Percentiles rank a stretch among this genome's conserved stretches.
phyloP scores from a whole-genome alignment of 2,113 vertebrate species.

The Oncorhynchus clarkii region DNA sequence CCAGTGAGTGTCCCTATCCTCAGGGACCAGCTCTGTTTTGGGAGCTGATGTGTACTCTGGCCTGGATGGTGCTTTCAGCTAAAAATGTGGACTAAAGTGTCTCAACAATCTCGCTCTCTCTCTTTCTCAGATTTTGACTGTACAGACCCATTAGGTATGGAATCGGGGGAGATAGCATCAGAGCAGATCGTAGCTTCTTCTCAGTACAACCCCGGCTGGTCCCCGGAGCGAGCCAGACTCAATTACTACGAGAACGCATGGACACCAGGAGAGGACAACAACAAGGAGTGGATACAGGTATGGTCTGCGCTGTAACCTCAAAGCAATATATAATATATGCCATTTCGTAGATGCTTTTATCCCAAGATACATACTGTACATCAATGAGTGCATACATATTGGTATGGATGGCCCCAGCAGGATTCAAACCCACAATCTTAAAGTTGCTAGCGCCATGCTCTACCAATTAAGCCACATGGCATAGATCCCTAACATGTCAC shows the following conservation, averaged over 20 bases:
- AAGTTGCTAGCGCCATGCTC: too few relatives aligned
- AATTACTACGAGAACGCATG: constrained; percentile 96
- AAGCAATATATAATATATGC: too few relatives aligned
- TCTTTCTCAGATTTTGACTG: constrained; percentile 85
- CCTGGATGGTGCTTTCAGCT: constrained; percentile 8
- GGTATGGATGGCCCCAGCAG: not conserved
- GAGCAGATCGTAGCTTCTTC: constrained; percentile 93
- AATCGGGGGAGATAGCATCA: constrained; percentile 92
- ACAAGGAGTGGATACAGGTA: constrained; percentile 98
- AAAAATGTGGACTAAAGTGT: not conserved
- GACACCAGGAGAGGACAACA: constrained; percentile 91
- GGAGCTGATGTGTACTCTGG: constrained; percentile 12
- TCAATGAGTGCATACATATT: too few relatives aligned
- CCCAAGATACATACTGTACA: too few relatives aligned
- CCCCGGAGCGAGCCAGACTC: constrained; percentile 89
- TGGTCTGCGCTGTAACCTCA: not conserved
- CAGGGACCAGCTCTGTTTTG: constrained; percentile 54
- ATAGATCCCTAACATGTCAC: too few relatives aligned
- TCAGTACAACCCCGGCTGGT: constrained; percentile 93
- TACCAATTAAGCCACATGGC: too few relatives aligned
- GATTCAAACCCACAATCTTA: too few relatives aligned
- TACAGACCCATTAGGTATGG: constrained; percentile 91
- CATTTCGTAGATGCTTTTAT: too few relatives aligned
- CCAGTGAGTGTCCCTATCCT: constrained; percentile 38
- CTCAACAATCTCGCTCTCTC: constrained; percentile 6